phyloP scores from a whole-genome alignment of 2,797 vertebrate genomes.

The Poeciliopsis infans region DNA sequence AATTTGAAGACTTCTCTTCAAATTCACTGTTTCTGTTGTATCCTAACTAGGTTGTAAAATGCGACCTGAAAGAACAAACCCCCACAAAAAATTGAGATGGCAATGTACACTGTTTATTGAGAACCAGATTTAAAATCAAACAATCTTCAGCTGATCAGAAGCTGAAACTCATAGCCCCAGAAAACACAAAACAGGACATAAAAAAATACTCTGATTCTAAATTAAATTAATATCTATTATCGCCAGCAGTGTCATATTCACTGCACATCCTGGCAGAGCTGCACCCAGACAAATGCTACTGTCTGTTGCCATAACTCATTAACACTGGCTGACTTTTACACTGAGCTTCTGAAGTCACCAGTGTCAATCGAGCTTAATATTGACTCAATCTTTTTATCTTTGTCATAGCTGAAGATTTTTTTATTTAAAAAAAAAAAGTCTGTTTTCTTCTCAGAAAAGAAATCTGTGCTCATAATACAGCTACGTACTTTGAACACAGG shows the following conservation, averaged over 20 bases:
- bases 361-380: not conserved
- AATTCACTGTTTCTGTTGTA: not conserved
- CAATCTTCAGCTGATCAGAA: not conserved
- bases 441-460: not conserved
- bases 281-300: not conserved
- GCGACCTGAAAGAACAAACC: not conserved
- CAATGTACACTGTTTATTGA: not conserved
- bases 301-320: not conserved
- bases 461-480: not conserved
- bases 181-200: not conserved
- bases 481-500: not conserved
- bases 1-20: not conserved
- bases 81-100: not conserved
- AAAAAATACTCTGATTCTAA: no score
- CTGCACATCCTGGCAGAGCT: not conserved
- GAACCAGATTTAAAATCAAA: not conserved
- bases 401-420: not conserved
- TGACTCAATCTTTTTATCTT: not conserved
- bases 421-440: no score
- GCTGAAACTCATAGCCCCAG: not conserved
- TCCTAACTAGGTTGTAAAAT: not conserved
- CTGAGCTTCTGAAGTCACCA: not conserved
- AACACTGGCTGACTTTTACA: not conserved
- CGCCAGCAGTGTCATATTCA: not conserved
- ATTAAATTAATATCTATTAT: not conserved